Evolutionary conservation across 1,140 invertebrate species (phyloP).

Genomic region (Nilaparvata lugens): DNA sequence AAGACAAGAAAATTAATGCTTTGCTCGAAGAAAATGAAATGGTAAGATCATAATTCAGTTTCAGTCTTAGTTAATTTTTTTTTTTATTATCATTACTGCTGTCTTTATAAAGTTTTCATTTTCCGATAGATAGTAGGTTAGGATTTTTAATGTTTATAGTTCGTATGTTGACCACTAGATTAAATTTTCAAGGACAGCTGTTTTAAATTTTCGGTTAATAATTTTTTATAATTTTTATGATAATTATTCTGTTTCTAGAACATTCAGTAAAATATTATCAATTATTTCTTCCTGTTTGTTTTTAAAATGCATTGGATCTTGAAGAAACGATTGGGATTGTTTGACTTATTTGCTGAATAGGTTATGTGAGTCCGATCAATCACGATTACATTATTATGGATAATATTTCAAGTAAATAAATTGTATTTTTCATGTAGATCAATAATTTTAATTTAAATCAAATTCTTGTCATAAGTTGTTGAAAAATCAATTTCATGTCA

Average conservation of each 20-base stretch:
- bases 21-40: conserved; percentile 55
- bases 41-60: conserved; percentile 34
- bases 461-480: too few relatives aligned
- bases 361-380: too few relatives aligned
- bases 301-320: background rate
- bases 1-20: conserved; percentile 51
- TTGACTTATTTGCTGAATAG: too few relatives aligned
- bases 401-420: too few relatives aligned
- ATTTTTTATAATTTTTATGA: background rate
- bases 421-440: too few relatives aligned
- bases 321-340: background rate
- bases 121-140: background rate
- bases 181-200: background rate
- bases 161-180: background rate
- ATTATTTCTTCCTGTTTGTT: background rate
- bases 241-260: too few relatives aligned
- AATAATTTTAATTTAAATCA: too few relatives aligned
- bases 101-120: background rate
- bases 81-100: background rate
- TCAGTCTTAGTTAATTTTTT: background rate
- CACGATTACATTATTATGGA: too few relatives aligned
- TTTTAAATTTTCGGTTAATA: too few relatives aligned
- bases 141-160: background rate
- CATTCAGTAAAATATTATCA: too few relatives aligned
- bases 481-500: too few relatives aligned